Percentiles rank a stretch among this genome's conserved stretches.
Evolutionary conservation across 2,113 vertebrate species (phyloP).

Genomic region (Herpetotheres cachinnans): DNA sequence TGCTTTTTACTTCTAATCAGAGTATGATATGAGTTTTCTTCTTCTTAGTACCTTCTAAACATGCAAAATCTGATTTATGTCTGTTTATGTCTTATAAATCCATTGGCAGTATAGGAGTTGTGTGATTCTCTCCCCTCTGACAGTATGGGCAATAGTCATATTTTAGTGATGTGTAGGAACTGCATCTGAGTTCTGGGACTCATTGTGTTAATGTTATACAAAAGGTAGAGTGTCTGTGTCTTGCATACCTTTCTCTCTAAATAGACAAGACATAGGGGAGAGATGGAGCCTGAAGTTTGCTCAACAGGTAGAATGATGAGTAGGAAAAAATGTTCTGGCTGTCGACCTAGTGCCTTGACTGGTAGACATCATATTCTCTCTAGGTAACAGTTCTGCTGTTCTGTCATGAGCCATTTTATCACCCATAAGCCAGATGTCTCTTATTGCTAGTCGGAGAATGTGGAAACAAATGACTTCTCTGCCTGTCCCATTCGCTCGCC

Average conservation of each 20-base stretch:
- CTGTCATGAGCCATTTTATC: background rate
- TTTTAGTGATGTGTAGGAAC: background rate
- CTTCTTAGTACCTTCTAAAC: background rate
- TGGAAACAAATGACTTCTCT: background rate
- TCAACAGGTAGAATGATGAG: background rate
- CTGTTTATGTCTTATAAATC: background rate
- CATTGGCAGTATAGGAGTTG: background rate
- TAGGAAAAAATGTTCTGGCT: background rate
- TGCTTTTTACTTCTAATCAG: background rate
- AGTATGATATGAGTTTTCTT: background rate
- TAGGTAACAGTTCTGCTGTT: background rate
- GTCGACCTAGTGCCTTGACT: background rate
- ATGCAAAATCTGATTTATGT: background rate
- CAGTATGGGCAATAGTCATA: background rate
- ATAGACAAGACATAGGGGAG: background rate
- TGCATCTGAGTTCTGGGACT: background rate
- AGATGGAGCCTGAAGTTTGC: accelerated
- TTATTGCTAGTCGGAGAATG: background rate
- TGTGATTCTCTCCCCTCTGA: background rate
- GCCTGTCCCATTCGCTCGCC: background rate
- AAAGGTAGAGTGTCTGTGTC: background rate
- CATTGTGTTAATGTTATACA: background rate
- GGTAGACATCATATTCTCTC: background rate
- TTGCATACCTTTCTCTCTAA: background rate
- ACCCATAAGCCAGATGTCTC: background rate